phyloP scores from a whole-genome alignment of 1,140 invertebrate species.

The Bathynomus jamesi region DNA sequence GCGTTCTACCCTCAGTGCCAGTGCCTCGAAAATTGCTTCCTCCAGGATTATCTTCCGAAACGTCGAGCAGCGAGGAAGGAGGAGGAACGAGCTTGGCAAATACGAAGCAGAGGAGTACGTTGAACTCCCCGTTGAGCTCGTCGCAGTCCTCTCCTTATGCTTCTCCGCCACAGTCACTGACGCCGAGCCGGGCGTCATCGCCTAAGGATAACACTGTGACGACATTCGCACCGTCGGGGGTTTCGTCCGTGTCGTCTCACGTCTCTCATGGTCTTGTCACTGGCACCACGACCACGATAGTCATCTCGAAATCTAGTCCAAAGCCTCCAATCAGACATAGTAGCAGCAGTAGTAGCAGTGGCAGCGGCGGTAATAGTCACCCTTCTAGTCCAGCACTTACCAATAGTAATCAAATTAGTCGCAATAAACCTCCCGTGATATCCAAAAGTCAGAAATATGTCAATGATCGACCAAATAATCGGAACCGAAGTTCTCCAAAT shows the following conservation, averaged over 20 bases:
- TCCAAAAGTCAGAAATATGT: neutral
- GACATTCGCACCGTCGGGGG: neutral
- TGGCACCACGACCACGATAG: neutral
- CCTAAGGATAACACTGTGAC: neutral
- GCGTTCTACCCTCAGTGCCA: neutral
- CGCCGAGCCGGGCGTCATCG: neutral
- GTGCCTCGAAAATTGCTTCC: neutral
- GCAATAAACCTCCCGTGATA: neutral
- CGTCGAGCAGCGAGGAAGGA: neutral
- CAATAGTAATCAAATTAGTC: neutral
- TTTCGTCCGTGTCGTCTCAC: too few relatives aligned
- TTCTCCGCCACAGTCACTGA: neutral
- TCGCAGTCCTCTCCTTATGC: neutral
- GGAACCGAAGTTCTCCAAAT: too few relatives aligned
- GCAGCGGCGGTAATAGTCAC: neutral
- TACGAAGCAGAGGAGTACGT: neutral
- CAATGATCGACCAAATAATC: neutral
- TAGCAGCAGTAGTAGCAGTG: neutral
- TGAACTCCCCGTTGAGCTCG: neutral
- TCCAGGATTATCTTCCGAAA: neutral
- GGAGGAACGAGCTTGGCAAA: neutral
- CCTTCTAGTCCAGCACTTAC: neutral
- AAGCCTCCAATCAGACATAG: neutral
- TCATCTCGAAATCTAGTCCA: neutral
- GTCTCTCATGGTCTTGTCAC: neutral